Evolutionary conservation across 2,113 vertebrate genomes (phyloP).

Genomic region (Leptobrachium ailaonicum): DNA sequence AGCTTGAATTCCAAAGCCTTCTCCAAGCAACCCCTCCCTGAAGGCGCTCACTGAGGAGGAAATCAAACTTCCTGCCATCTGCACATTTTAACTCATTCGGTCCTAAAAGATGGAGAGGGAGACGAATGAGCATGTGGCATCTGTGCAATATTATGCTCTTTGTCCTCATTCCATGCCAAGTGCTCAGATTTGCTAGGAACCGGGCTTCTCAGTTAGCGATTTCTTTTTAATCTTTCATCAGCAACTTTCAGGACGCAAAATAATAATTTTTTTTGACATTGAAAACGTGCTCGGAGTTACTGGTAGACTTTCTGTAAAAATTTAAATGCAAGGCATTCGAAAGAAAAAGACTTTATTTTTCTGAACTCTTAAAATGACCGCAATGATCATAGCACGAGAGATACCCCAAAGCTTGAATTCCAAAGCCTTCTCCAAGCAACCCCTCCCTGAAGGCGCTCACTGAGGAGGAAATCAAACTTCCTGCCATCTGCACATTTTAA

Average conservation of each 20-base stretch:
- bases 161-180: slow-evolving; percentile 1
- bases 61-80: slow-evolving; percentile 49
- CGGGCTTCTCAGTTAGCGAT: neutral
- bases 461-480: slow-evolving; percentile 46
- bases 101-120: neutral
- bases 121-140: slow-evolving; percentile 3
- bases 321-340: neutral
- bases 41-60: slow-evolving; percentile 37
- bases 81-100: slow-evolving; percentile 31
- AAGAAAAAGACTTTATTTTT: no score
- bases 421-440: slow-evolving; percentile 37
- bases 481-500: slow-evolving; percentile 45
- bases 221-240: no score
- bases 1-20: slow-evolving; percentile 47
- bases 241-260: no score
- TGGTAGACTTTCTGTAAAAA: neutral
- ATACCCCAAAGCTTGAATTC: slow-evolving; percentile 46
- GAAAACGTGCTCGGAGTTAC: neutral
- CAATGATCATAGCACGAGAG: slow-evolving; percentile 11
- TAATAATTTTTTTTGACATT: no score
- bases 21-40: slow-evolving; percentile 19
- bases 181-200: neutral
- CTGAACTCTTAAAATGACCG: slow-evolving; percentile 5
- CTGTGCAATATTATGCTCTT: neutral
- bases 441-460: slow-evolving; percentile 28